These are phyloP conservation scores for Sternarchorhynchus goeldii DNA, from an alignment of 2,797 vertebrate species.

Conservation along the genomic window DNA sequence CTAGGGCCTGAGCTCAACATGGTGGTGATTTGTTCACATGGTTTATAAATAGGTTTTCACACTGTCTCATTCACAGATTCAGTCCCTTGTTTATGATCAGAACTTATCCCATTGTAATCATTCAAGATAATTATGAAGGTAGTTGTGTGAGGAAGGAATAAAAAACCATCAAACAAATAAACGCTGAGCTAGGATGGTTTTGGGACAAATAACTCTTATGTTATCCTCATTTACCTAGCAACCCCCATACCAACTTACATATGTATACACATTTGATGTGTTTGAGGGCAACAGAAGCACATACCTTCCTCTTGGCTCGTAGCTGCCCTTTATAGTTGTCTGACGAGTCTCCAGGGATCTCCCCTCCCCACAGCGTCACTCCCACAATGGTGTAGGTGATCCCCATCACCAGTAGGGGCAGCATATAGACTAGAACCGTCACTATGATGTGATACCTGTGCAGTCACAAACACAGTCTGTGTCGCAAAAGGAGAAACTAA, in stretches of 20 bases:
- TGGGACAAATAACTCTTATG: slow-evolving; percentile 17
- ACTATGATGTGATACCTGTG: slow-evolving; percentile 84
- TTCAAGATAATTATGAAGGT: too few species aligned
- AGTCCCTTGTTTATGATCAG: not conserved
- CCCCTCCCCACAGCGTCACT: slow-evolving; percentile 84
- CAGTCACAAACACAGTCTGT: slow-evolving; percentile 14
- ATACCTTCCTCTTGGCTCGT: slow-evolving; percentile 87
- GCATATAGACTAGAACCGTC: slow-evolving; percentile 82
- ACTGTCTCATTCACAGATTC: slow-evolving; percentile 1
- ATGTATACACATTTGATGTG: not conserved
- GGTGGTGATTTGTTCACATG: slow-evolving; percentile 10
- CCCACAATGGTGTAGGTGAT: slow-evolving; percentile 85
- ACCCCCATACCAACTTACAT: not conserved
- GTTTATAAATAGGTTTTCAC: slow-evolving; percentile 25
- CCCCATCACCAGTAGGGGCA: slow-evolving; percentile 84
- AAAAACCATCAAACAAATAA: not conserved
- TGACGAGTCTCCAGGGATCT: slow-evolving; percentile 84
- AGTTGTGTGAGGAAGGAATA: not conserved
- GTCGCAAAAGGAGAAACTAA: not conserved
- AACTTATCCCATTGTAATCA: not conserved
- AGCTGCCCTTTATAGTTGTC: slow-evolving; percentile 84
- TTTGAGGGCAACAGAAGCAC: not conserved
- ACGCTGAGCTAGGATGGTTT: not conserved
- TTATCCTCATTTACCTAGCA: slow-evolving; percentile 3
- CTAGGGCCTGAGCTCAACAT: not conserved